Evolutionary conservation across 2,797 vertebrate genomes (phyloP), one percentile per base, ranked within the genome.

Genomic region (Rhodeus uyekii): DNA sequence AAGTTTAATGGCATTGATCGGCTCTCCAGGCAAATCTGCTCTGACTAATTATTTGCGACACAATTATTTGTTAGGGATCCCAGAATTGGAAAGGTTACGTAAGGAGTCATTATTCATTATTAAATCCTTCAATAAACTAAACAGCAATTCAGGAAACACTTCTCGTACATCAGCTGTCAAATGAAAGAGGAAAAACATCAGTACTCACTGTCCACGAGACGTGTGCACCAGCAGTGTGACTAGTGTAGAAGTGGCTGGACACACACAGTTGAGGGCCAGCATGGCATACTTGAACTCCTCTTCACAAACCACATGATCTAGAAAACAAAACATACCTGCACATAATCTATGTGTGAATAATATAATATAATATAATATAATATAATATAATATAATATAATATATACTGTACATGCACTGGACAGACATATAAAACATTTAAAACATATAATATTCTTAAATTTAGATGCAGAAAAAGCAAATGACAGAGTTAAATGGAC

Each of bases 251-350:
- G 97, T 99, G 83, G 98, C 98, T 13, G 98, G 98, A 89, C 97
- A 99, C 88, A 99, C 95, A 80, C 98, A 99, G 90, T 99, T 99
- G 85, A 99, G 94, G 46, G 98, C 98, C 93, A 99, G 89, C 97
- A 99, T 98, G 89, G 98, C 97, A 29, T 99, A 99, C 89, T 99
- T 99, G 92, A 99, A 98, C 92, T 99, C 98, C 88, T 99, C 98
- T 91, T 99, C 98, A 92, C 98, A 99, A 0, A 99, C 97, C 19
- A 99, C 98, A 32, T 99, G 98, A 95, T 99, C 98, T 99, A 90
- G 71, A 18, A 85, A 38, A 69, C 55, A 87, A 61, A 80, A 24
- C 22, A 44, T 44, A 63, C 34, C 22, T 10, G 13, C 73, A 76
- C 36, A 60, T 76, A 6, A 76, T 73, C 48, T 73, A n/a, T 73